A percentile compares a stretch with the other conserved stretches of the same genome.
phyloP scores from a whole-genome alignment of 2,113 vertebrate genomes.

The Trogon melanurus region DNA sequence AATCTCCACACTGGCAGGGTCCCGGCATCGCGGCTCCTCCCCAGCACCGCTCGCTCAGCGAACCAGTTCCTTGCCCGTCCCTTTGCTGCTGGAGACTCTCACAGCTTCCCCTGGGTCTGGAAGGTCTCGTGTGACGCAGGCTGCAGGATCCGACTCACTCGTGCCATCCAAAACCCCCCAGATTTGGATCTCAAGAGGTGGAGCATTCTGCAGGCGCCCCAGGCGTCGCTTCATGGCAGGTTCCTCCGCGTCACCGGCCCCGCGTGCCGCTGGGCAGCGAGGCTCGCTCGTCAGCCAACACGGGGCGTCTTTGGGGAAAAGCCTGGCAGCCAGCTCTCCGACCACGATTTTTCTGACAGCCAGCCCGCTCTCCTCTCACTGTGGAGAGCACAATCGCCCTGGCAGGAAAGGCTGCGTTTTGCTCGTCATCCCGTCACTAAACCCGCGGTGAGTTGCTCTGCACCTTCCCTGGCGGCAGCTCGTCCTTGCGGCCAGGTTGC shows the following conservation, averaged over 20 bases:
- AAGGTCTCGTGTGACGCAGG: accelerated
- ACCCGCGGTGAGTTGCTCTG: accelerated
- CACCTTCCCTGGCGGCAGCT: not conserved
- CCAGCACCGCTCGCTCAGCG: accelerated
- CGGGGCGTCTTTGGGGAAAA: not conserved
- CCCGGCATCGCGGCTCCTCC: not conserved
- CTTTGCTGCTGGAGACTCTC: not conserved
- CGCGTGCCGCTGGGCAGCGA: accelerated
- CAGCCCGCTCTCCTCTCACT: not conserved
- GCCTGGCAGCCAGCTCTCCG: accelerated
- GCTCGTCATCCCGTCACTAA: not conserved
- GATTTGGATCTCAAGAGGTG: not conserved
- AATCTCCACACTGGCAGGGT: not conserved
- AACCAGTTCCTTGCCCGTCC: accelerated
- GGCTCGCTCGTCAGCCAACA: not conserved
- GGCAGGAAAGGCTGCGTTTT: not conserved
- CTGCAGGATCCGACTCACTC: not conserved
- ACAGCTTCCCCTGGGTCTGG: not conserved
- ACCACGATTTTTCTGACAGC: not conserved
- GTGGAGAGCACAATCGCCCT: accelerated
- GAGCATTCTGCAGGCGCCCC: not conserved
- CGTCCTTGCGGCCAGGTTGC: accelerated
- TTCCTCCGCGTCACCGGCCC: no score
- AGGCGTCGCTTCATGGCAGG: not conserved
- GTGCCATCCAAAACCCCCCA: not conserved